These are phyloP conservation scores for Catharus fuscescens DNA, from an alignment of 2,113 vertebrate genomes.

Conservation along the genomic window DNA sequence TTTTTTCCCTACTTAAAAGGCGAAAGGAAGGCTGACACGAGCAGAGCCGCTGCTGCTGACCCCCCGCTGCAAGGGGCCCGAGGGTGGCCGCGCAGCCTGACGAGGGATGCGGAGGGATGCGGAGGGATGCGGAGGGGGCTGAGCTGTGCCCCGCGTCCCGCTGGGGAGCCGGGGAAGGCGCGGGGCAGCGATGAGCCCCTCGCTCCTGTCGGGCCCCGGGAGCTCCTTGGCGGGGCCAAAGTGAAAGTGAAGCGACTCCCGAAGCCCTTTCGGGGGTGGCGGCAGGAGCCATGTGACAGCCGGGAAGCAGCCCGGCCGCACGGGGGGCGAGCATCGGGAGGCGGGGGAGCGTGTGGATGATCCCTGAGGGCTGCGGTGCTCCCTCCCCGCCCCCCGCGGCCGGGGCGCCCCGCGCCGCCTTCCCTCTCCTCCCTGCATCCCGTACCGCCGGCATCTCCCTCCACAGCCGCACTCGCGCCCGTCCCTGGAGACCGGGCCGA, in stretches of 20 bases:
- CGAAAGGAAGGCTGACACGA: neutral
- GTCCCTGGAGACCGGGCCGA: neutral
- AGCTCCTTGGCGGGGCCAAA: slow-evolving; percentile 19
- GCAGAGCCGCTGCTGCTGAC: neutral
- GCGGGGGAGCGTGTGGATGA: neutral
- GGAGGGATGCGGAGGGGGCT: neutral
- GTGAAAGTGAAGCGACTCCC: slow-evolving; percentile 57
- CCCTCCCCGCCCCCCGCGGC: neutral
- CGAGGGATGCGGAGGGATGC: neutral
- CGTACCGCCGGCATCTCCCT: neutral
- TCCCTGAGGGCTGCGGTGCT: neutral
- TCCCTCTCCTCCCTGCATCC: neutral
- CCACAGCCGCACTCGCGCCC: neutral
- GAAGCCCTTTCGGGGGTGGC: neutral
- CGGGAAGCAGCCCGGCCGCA: slow-evolving; percentile 5
- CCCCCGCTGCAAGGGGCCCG: neutral
- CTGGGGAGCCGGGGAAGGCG: too few species aligned
- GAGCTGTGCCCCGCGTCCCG: neutral
- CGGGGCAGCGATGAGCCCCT: neutral
- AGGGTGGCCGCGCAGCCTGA: neutral
- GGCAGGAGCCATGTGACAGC: slow-evolving; percentile 24
- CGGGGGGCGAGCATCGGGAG: neutral
- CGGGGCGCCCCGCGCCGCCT: neutral
- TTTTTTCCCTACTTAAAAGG: neutral
- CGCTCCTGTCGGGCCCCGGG: neutral